These are phyloP conservation scores for Ceratina japonica DNA, from an alignment of 1,140 invertebrate genomes.

Conservation along the genomic window DNA sequence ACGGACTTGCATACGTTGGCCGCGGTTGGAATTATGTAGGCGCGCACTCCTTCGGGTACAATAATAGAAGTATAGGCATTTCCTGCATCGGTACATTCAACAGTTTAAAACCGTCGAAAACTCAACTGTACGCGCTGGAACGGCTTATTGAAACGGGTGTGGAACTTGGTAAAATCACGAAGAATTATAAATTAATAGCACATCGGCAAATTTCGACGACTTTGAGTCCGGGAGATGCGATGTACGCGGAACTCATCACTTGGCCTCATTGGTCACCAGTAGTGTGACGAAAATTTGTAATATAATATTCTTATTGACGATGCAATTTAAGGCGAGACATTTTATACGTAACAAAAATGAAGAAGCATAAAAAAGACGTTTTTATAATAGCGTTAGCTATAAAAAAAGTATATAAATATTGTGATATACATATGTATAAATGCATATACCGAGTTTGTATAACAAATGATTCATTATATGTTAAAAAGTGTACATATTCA, in stretches of 20 bases:
- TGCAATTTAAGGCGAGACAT: neutral
- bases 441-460: neutral
- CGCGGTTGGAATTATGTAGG: constrained; percentile 87
- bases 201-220: constrained; percentile 85
- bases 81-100: constrained; percentile 82
- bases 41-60: constrained; percentile 86
- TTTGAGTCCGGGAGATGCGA: constrained; percentile 84
- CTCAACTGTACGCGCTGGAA: constrained; percentile 82
- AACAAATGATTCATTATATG: neutral
- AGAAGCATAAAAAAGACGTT: no score
- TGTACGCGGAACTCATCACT: constrained; percentile 82
- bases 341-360: neutral
- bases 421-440: constrained; percentile 9
- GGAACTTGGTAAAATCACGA: constrained; percentile 80
- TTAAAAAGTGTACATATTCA: constrained; percentile 10
- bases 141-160: constrained; percentile 84
- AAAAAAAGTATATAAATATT: neutral
- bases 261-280: constrained; percentile 82
- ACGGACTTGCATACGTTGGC: constrained; percentile 87
- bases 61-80: constrained; percentile 86
- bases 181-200: constrained; percentile 84
- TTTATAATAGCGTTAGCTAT: neutral
- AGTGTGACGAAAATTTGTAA: neutral
- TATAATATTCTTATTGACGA: neutral
- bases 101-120: constrained; percentile 77